Base-by-base conservation (phyloP, 2,113 vertebrate species). In the Thymallus thymallus region DNA sequence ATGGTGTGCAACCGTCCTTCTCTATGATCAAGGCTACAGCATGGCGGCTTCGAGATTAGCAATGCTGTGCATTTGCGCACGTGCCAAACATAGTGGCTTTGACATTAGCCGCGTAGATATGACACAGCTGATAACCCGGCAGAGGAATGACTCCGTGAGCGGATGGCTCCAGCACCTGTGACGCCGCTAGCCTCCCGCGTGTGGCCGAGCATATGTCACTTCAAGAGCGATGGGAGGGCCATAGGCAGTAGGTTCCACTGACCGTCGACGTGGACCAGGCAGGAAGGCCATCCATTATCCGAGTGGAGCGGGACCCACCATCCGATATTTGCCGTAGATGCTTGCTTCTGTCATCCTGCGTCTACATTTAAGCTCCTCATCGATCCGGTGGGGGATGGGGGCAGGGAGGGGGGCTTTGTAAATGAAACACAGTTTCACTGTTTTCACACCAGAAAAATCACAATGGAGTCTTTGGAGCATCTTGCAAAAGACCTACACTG, bases 121-220 rank as follows among this genome's bases (percentile, higher is more conserved):
- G n/a, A 60, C 20, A 22, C 56, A 60, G 56, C 56, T 9, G 18
- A 22, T 22, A 22, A 5, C n/a, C n/a, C 5, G n/a, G 56, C 5
- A 22, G 56, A 60, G n/a, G n/a, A 22, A 20, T 55, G 51, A 20
- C 51, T 55, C 18, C 4, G 13, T 55, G 6, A 10, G n/a, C n/a
- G 56, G 56, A 22, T 60, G 56, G 56, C 56, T 60, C 56, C 56
- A 23, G 56, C 56, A 22, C 56, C n/a, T 16, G 56, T 22, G 56
- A 60, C n/a, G 56, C 56, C n/a, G 6, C 56, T 60, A 60, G 56
- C 56, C 46, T 71, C 6, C n/a, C n/a, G n/a, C n/a, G n/a, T 60
- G 26, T 71, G 13, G 56, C 26, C 62, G 26, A 64, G 62, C 62
- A 64, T 64, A 18, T 64, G 62, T 32, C 62, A 29, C 61, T 63